Percentiles rank a stretch among this genome's conserved stretches.
Evolutionary conservation across 2,113 vertebrate genomes (phyloP).

Genomic region (Glaucomys volans): DNA sequence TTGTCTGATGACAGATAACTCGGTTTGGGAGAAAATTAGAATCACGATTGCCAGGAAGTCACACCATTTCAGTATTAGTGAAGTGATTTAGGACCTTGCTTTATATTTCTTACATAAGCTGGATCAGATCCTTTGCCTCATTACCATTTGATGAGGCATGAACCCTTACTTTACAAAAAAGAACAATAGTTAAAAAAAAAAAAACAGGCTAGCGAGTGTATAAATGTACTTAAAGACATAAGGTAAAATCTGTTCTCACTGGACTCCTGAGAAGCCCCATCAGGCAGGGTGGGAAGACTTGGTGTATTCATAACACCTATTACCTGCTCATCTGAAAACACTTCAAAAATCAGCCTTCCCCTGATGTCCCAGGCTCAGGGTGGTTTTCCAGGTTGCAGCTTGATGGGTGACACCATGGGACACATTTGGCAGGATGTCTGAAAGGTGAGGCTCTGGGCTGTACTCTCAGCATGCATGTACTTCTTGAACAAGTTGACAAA

Average conservation of each 20-base stretch:
- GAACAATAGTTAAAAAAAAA: background rate
- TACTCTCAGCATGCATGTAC: rapidly evolving
- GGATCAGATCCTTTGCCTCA: background rate
- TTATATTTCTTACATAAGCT: background rate
- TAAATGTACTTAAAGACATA: background rate
- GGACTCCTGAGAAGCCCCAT: background rate
- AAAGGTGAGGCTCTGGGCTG: background rate
- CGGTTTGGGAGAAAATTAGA: background rate
- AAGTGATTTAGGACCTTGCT: background rate
- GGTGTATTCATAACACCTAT: background rate
- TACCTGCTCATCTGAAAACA: background rate
- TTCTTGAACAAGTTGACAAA: background rate
- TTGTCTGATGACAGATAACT: background rate
- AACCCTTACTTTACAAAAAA: background rate
- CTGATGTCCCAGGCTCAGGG: rapidly evolving
- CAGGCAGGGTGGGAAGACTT: background rate
- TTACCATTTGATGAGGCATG: background rate
- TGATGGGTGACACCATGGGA: background rate
- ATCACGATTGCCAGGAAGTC: background rate
- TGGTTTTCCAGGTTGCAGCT: background rate
- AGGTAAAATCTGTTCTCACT: background rate
- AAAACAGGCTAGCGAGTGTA: background rate
- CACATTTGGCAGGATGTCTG: background rate
- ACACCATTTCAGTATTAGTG: background rate
- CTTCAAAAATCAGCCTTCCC: background rate